A percentile compares a stretch with the other conserved stretches of the same genome.
phyloP scores from a whole-genome alignment of 2,797 vertebrate species.

The Botia almorhae region DNA sequence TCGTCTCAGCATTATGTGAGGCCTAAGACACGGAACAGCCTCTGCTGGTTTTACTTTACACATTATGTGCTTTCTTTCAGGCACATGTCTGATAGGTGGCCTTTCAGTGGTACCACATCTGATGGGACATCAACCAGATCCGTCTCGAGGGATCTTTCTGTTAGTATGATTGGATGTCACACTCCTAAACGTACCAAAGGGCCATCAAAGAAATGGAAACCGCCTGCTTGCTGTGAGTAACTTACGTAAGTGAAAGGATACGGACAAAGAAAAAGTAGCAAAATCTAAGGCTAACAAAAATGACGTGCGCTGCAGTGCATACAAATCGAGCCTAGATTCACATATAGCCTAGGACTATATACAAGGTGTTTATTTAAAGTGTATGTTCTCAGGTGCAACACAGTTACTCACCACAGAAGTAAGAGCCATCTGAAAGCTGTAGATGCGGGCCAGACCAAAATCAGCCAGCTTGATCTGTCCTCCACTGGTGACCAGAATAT shows the following conservation, averaged over 20 bases:
- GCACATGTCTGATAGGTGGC: conserved; percentile 60
- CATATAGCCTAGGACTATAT: neutral
- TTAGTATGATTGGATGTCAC: conserved; percentile 47
- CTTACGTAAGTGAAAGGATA: neutral
- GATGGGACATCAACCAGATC: conserved; percentile 67
- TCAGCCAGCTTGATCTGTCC: conserved; percentile 98
- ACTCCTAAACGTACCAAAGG: conserved; percentile 4
- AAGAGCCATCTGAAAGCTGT: conserved; percentile 99
- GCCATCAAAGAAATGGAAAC: neutral
- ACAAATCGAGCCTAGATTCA: neutral
- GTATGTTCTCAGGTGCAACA: neutral
- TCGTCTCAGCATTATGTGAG: conserved; percentile 74
- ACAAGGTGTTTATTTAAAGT: neutral
- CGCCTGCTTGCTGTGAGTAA: neutral
- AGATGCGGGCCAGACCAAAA: conserved; percentile 97
- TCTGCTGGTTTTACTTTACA: conserved; percentile 71
- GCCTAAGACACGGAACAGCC: conserved; percentile 64
- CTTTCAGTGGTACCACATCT: conserved; percentile 66
- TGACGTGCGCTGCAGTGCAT: too few species aligned
- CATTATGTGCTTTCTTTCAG: conserved; percentile 69
- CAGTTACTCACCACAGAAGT: conserved; percentile 93
- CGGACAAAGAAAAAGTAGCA: neutral
- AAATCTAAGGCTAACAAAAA: too few species aligned
- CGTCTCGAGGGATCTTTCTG: conserved; percentile 62
- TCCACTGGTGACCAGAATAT: conserved; percentile 95